These are phyloP conservation scores for Linnaemya vulpina DNA, from an alignment of 2,888 invertebrate genomes.

Conservation along the genomic window DNA sequence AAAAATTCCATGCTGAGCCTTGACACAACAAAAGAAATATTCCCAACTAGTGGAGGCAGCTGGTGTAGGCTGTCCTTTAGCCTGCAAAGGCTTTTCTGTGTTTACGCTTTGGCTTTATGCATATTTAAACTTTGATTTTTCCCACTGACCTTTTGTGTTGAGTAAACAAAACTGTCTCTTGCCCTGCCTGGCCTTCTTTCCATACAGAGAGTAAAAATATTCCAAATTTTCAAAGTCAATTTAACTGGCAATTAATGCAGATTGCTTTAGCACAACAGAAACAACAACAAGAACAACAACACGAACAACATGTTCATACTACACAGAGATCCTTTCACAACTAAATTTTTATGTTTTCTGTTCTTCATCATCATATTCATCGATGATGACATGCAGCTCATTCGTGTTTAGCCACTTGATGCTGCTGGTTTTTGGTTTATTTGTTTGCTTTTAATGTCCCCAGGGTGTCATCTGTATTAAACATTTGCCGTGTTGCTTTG, in stretches of 20 bases:
- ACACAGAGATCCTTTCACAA: background rate
- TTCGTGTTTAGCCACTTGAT: conserved; percentile 49
- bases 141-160: conserved; percentile 66
- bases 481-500: conserved; percentile 74
- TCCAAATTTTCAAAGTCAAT: conserved; percentile 78
- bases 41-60: background rate
- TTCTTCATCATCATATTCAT: conserved; percentile 55
- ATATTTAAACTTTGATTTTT: conserved; percentile 72
- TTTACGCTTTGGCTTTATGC: conserved; percentile 72
- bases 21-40: conserved; percentile 60
- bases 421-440: conserved; percentile 28
- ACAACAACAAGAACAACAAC: conserved; percentile 31
- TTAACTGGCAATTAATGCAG: conserved; percentile 81
- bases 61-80: background rate
- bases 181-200: background rate
- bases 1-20: conserved; percentile 55
- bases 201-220: conserved; percentile 17
- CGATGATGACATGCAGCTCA: conserved; percentile 65
- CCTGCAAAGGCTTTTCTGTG: conserved; percentile 38
- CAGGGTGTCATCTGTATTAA: conserved; percentile 74
- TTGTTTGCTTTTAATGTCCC: conserved; percentile 66
- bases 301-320: conserved; percentile 24
- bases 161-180: conserved; percentile 12
- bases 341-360: conserved; percentile 25
- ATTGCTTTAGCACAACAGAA: conserved; percentile 65